A percentile compares a stretch with the other conserved stretches of the same genome.
phyloP scores from a whole-genome alignment of 2,113 vertebrate genomes.

The Syngnathus scovelli region DNA sequence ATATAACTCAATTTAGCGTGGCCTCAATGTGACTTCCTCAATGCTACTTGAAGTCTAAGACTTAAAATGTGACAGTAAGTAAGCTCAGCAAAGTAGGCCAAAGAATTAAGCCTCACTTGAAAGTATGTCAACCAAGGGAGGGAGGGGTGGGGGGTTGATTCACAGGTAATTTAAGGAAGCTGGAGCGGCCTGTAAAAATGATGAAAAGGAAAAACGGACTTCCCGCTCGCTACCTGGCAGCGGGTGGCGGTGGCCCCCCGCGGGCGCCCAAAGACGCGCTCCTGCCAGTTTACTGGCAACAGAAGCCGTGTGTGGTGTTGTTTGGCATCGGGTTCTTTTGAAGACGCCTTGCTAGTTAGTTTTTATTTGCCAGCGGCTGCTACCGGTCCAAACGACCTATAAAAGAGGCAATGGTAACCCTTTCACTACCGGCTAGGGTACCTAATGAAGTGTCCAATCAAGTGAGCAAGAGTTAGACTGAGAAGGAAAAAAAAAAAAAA shows the following conservation, averaged over 20 bases:
- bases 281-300: constrained; percentile 50
- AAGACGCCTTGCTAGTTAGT: constrained; percentile 38
- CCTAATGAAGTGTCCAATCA: no score
- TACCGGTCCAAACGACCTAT: constrained; percentile 17
- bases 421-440: not conserved
- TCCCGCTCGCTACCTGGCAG: constrained; percentile 49
- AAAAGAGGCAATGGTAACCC: constrained; percentile 5
- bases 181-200: constrained; percentile 26
- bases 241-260: not conserved
- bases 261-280: not conserved
- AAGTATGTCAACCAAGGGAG: not conserved
- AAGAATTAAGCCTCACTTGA: not conserved
- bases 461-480: not conserved
- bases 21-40: no score
- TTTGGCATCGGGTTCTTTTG: constrained; percentile 38
- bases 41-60: not conserved
- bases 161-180: not conserved
- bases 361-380: constrained; percentile 42
- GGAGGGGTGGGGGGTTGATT: not conserved
- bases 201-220: constrained; percentile 65
- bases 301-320: constrained; percentile 36
- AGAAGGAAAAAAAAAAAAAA: not conserved
- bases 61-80: not conserved
- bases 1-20: not conserved
- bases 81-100: not conserved